A percentile compares a stretch with the other conserved stretches of the same genome.
Evolutionary conservation across 1,140 invertebrate genomes (phyloP).

Genomic region (Phthorimaea operculella): DNA sequence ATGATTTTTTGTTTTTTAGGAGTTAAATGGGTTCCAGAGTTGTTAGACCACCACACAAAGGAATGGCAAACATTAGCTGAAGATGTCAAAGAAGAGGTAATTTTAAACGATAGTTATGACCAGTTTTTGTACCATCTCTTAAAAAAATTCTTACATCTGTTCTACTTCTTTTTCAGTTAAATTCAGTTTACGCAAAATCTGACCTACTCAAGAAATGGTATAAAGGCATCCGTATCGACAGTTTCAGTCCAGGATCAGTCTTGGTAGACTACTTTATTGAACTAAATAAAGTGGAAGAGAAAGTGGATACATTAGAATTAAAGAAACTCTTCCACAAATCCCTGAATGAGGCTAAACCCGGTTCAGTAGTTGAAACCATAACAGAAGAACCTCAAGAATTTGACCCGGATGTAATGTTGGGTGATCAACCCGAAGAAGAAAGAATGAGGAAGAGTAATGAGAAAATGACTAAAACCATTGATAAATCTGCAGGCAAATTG

Average conservation of each 20-base stretch:
- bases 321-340: slow-evolving; percentile 85
- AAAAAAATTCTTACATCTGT: slow-evolving; percentile 1
- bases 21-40: slow-evolving; percentile 84
- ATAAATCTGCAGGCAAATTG: slow-evolving; percentile 69
- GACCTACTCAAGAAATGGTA: slow-evolving; percentile 82
- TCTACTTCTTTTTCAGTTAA: slow-evolving; percentile 73
- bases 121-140: slow-evolving; percentile 5
- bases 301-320: slow-evolving; percentile 83
- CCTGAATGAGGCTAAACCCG: slow-evolving; percentile 68
- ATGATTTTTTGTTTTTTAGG: slow-evolving; percentile 38
- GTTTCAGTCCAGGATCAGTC: slow-evolving; percentile 88
- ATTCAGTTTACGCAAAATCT: slow-evolving; percentile 82
- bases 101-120: slow-evolving; percentile 2
- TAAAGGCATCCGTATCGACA: slow-evolving; percentile 86
- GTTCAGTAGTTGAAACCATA: slow-evolving; percentile 51
- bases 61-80: slow-evolving; percentile 86
- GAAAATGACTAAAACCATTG: slow-evolving; percentile 67
- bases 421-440: slow-evolving; percentile 67
- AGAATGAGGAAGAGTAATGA: slow-evolving; percentile 68
- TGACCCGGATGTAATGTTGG: slow-evolving; percentile 57
- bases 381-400: slow-evolving; percentile 37
- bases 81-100: slow-evolving; percentile 81
- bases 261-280: slow-evolving; percentile 90
- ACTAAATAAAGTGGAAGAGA: slow-evolving; percentile 78
- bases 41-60: slow-evolving; percentile 85